These are phyloP conservation scores for Galerucella calmariensis DNA, from an alignment of 2,888 invertebrate genomes.

Conservation along the genomic window DNA sequence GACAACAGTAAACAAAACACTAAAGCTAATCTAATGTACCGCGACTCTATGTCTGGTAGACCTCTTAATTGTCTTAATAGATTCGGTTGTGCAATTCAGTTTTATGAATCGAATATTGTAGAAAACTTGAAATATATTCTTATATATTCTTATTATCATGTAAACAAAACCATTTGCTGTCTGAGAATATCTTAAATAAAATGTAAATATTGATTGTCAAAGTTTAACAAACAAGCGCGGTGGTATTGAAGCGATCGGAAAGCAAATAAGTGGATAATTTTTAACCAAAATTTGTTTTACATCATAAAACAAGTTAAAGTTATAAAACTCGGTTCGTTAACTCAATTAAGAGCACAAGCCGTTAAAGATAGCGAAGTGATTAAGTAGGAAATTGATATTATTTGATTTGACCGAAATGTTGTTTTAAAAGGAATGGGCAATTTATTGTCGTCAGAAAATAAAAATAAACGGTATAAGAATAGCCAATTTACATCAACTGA, in stretches of 20 bases:
- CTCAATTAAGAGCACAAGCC: too few relatives aligned
- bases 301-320: too few relatives aligned
- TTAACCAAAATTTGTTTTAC: too few relatives aligned
- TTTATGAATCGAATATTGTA: background rate
- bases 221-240: background rate
- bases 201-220: background rate
- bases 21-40: conserved; percentile 30
- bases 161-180: background rate
- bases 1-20: conserved; percentile 32
- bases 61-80: conserved; percentile 3
- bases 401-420: too few relatives aligned
- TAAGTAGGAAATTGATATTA: too few relatives aligned
- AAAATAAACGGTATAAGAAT: too few relatives aligned
- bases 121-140: background rate
- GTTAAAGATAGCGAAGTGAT: too few relatives aligned
- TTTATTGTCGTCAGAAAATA: too few relatives aligned
- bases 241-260: background rate
- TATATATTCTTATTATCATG: background rate
- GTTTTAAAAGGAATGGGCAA: too few relatives aligned
- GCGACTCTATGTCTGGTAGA: background rate
- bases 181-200: background rate
- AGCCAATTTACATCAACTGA: too few relatives aligned
- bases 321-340: too few relatives aligned
- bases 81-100: conserved; percentile 1
- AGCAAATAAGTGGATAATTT: background rate